A percentile compares a stretch with the other conserved stretches of the same genome.
Conservation (phyloP, 2,888 invertebrate species). For the Mimumesa dahlbomi region DNA sequence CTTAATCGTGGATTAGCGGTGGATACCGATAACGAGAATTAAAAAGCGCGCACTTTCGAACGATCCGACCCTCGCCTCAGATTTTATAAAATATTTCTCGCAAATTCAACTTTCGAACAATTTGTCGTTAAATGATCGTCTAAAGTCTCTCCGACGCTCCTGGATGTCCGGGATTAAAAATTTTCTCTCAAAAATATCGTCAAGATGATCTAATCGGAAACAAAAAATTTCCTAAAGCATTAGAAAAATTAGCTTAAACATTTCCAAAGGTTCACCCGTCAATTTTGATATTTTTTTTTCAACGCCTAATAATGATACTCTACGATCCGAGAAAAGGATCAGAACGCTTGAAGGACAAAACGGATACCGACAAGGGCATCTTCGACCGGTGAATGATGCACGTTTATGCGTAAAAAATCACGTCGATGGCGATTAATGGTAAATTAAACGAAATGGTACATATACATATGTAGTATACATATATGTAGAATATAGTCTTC, state of each 20-base stretch:
- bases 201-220: not conserved
- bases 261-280: not conserved
- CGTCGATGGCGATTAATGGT: constrained; percentile 33
- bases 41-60: constrained; percentile 33
- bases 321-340: constrained; percentile 20
- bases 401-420: constrained; percentile 27
- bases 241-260: not conserved
- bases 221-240: not conserved
- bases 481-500: constrained; percentile 49
- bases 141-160: not conserved
- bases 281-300: too few relatives aligned
- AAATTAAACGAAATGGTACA: constrained; percentile 35
- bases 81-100: constrained; percentile 13
- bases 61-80: constrained; percentile 32
- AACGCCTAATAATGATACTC: not conserved
- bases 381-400: constrained; percentile 49
- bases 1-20: constrained; percentile 39
- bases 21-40: constrained; percentile 35
- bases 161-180: constrained; percentile 13
- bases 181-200: constrained; percentile 4
- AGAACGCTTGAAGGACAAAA: constrained; percentile 26
- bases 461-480: constrained; percentile 10
- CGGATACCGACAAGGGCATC: constrained; percentile 27
- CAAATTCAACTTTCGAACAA: constrained; percentile 8
- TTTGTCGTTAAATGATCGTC: not conserved